Evolutionary conservation across 2,888 invertebrate species (phyloP), one percentile per base, ranked within the genome.

Genomic region (Gibbula magus): DNA sequence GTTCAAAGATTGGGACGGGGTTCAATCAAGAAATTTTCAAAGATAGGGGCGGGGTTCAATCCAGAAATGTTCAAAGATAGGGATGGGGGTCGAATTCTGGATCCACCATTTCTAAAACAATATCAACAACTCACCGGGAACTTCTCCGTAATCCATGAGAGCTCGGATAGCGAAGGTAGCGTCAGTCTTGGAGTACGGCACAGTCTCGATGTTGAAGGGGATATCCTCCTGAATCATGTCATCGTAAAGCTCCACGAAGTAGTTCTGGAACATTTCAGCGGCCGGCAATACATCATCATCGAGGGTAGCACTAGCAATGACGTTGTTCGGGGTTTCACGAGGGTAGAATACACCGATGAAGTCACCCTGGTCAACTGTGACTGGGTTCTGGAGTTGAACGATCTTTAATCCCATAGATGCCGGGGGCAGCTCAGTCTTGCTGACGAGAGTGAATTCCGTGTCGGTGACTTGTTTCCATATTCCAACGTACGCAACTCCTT

Each of bases 321-420:
- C 88, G 25, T 90, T 91, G n/a, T 85, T 85, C 3, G 82, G 80
- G 0, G 88, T 82, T 8, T 22, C 76, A 35, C 84, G 78, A 0
- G 88, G 85, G 80, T 92, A 89, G 79, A 91, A 92, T 5, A 92
- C 83, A 29, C 92, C 92, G 51, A 92, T 87, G 79, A 91, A 90
- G 77, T 92, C 91, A n/a, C 91, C 91, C 20, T 86, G 83, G 8
- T 86, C 82, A 0, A 91, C 92, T 0, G 81, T 66, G 32, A 91
- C 85, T 8, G 89, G 91, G 5, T 52, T 61, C 1, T 79, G 75
- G 2, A 89, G 78, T 1, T 78, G 53, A 2, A 90, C 84, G 0
- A 79, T 84, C 51, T 85, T 86, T 32, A 83, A 77, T 2, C 91
- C 91, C 5, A 88, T 82, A 0, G 83, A 75, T 2, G 82, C 89